Percentiles rank a stretch among this genome's conserved stretches.
phyloP scores from a whole-genome alignment of 2,113 vertebrate species.

The Cyanistes caeruleus region DNA sequence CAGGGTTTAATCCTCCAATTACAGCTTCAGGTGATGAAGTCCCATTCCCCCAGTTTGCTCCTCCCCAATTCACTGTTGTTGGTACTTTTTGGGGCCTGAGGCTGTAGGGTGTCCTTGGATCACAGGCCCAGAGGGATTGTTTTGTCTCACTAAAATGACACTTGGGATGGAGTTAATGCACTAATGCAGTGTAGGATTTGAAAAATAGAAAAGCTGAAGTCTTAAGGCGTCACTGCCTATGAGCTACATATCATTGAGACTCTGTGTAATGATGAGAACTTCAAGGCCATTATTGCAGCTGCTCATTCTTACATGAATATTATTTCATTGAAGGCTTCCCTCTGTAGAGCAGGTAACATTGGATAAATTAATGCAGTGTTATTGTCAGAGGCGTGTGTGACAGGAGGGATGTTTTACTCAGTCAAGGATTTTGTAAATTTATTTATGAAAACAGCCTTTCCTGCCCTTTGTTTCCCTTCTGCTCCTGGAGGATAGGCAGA shows the following conservation, averaged over 20 bases:
- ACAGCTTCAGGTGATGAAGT: no score
- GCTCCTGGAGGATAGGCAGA: background rate
- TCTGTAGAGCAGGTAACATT: background rate
- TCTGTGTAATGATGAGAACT: background rate
- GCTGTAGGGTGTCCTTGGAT: background rate
- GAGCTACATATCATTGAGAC: background rate
- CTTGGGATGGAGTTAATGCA: background rate
- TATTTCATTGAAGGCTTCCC: background rate
- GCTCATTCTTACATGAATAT: background rate
- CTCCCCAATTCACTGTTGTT: background rate
- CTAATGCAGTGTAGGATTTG: background rate
- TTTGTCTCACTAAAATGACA: background rate
- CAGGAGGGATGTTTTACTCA: fast-evolving
- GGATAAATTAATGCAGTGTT: background rate
- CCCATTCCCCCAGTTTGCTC: background rate
- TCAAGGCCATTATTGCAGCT: background rate
- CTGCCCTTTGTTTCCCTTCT: background rate
- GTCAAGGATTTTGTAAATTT: background rate
- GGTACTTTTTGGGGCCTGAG: background rate
- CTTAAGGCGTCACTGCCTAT: background rate
- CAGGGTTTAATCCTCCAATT: background rate
- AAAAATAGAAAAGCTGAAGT: no score
- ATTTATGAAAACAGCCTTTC: background rate
- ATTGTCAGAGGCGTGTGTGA: background rate
- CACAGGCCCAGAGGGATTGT: background rate